A percentile compares a stretch with the other conserved stretches of the same genome.
These are phyloP conservation scores for Leucopsar rothschildi DNA, from an alignment of 2,113 vertebrate species.

Conservation along the genomic window DNA sequence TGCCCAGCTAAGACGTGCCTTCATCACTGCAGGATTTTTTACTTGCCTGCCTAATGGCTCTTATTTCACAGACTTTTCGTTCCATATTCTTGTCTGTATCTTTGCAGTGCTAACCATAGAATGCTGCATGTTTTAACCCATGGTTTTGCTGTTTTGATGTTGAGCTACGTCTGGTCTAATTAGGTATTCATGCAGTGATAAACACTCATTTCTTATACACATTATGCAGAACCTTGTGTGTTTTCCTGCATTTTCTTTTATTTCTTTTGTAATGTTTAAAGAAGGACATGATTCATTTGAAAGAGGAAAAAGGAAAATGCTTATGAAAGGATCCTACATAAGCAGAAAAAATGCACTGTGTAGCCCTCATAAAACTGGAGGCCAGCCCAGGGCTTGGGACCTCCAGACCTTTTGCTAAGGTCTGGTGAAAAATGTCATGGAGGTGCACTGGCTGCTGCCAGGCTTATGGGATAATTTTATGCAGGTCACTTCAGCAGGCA, in stretches of 20 bases:
- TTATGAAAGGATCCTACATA: neutral
- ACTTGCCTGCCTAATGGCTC: neutral
- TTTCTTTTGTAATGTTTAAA: slow-evolving; percentile 16
- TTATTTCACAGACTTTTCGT: neutral
- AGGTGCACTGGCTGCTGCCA: rapidly evolving
- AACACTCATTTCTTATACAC: neutral
- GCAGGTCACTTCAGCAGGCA: neutral
- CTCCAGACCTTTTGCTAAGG: neutral
- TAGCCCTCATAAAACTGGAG: neutral
- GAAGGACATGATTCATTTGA: neutral
- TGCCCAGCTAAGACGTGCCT: neutral
- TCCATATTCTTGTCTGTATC: neutral
- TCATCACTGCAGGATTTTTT: slow-evolving; percentile 28
- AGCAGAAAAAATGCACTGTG: neutral
- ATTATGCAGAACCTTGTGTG: slow-evolving; percentile 8
- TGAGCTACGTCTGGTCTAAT: slow-evolving; percentile 27
- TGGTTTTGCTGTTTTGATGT: neutral
- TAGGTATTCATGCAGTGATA: slow-evolving; percentile 13
- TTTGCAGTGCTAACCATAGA: neutral
- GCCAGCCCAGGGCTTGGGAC: neutral
- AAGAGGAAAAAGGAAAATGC: neutral
- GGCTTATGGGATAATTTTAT: neutral
- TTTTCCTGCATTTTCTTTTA: neutral
- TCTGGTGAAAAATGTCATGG: neutral
- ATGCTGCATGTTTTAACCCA: neutral